Conservation (phyloP, 2,888 invertebrate species). For the Rhyacophila evoluta region DNA sequence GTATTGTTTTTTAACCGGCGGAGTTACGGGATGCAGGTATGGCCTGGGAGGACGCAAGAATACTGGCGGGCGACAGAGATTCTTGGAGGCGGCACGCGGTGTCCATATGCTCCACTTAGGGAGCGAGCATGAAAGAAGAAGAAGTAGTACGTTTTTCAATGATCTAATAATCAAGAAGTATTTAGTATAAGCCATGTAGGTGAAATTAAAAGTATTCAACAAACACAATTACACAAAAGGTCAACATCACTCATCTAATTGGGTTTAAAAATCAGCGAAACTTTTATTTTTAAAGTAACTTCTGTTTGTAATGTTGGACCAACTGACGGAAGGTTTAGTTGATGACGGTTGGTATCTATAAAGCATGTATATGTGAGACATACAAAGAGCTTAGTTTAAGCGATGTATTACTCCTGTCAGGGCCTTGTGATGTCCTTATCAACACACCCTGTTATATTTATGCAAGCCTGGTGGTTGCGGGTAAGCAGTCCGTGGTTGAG, state of each 20-base stretch:
- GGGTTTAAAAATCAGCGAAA: neutral
- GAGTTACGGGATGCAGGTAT: too few relatives aligned
- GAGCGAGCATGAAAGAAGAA: too few relatives aligned
- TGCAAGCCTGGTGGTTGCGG: conserved; percentile 5
- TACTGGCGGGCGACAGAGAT: too few relatives aligned
- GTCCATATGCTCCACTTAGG: too few relatives aligned
- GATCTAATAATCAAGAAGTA: too few relatives aligned
- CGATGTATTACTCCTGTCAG: conserved; percentile 10
- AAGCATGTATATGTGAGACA: neutral
- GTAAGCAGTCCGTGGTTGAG: neutral
- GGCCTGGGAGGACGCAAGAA: too few relatives aligned
- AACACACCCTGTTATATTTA: neutral
- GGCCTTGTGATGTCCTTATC: conserved; percentile 8
- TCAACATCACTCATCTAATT: neutral
- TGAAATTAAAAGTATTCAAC: neutral
- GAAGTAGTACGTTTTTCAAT: too few relatives aligned
- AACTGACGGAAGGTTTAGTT: neutral
- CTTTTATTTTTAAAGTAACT: too few relatives aligned
- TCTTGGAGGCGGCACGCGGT: too few relatives aligned
- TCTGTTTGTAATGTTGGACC: neutral
- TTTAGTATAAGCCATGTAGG: too few relatives aligned
- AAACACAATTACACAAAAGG: too few relatives aligned
- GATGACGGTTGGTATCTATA: neutral
- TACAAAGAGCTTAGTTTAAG: conserved; percentile 2
- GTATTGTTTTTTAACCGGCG: too few relatives aligned